These are phyloP conservation scores for Calliphora vicina DNA, from an alignment of 1,140 invertebrate genomes.

Conservation along the genomic window DNA sequence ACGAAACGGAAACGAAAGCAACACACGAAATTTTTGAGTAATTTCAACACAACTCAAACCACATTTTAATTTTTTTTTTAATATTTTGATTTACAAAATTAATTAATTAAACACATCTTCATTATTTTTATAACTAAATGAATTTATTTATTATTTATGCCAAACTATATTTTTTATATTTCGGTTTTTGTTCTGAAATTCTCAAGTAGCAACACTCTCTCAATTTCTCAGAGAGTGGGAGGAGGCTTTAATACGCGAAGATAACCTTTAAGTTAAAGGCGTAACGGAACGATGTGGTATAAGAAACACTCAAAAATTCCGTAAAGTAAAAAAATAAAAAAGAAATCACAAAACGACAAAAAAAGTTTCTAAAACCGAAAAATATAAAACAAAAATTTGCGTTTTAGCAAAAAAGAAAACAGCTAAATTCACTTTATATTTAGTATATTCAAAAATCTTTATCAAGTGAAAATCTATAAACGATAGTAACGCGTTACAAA, in stretches of 20 bases:
- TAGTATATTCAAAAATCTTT: background rate
- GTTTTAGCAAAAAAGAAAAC: background rate
- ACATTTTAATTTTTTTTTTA: background rate
- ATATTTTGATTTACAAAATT: background rate
- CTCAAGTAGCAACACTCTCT: background rate
- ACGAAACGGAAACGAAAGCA: background rate
- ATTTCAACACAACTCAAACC: background rate
- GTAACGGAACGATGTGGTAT: slow-evolving; percentile 10
- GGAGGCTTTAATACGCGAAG: slow-evolving; percentile 19
- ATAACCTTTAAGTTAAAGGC: slow-evolving; percentile 33
- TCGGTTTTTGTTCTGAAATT: background rate
- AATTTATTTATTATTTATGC: background rate
- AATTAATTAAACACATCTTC: background rate
- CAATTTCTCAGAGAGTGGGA: slow-evolving; percentile 5
- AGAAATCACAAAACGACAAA: background rate
- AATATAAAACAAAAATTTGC: background rate
- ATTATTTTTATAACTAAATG: background rate
- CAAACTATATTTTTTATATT: background rate
- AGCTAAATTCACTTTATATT: background rate
- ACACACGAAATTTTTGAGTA: background rate
- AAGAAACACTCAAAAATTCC: slow-evolving; percentile 28
- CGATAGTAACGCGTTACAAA: background rate
- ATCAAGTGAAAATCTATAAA: background rate
- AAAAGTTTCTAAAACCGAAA: background rate
- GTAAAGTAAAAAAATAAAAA: background rate